Conservation (phyloP, 2,888 invertebrate species). For the Coelopa pilipes region DNA sequence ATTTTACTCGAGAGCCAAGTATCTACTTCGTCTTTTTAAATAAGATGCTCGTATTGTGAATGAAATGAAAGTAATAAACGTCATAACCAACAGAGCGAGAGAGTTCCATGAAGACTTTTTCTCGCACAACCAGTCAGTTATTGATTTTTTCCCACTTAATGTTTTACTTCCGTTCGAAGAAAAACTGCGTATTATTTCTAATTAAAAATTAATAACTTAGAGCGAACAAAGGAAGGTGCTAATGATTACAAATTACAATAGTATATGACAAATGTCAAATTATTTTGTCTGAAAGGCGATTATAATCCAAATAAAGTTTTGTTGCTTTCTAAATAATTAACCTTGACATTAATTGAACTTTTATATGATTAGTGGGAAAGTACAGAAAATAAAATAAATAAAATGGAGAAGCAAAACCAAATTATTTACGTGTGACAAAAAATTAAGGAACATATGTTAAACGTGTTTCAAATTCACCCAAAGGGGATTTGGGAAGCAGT, state of each 20-base stretch:
- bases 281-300: too few species aligned
- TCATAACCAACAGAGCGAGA: not conserved
- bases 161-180: not conserved
- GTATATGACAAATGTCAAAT: too few species aligned
- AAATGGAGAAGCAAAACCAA: not conserved
- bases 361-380: not conserved
- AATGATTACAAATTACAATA: too few species aligned
- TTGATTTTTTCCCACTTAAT: not conserved
- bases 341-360: conserved; percentile 30
- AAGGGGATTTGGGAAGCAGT: too few species aligned
- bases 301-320: not conserved
- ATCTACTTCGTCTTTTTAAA: too few species aligned
- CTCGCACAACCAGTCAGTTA: not conserved
- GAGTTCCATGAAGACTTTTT: not conserved
- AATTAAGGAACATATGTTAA: not conserved
- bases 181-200: not conserved
- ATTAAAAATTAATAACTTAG: too few species aligned
- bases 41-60: too few species aligned
- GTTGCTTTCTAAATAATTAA: conserved; percentile 15
- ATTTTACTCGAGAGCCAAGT: too few species aligned
- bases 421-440: too few species aligned
- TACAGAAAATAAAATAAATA: conserved; percentile 1
- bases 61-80: too few species aligned
- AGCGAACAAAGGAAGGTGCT: too few species aligned
- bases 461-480: not conserved